These are phyloP conservation scores for Cecropterus lyciades DNA, from an alignment of 1,140 invertebrate genomes.

Conservation along the genomic window DNA sequence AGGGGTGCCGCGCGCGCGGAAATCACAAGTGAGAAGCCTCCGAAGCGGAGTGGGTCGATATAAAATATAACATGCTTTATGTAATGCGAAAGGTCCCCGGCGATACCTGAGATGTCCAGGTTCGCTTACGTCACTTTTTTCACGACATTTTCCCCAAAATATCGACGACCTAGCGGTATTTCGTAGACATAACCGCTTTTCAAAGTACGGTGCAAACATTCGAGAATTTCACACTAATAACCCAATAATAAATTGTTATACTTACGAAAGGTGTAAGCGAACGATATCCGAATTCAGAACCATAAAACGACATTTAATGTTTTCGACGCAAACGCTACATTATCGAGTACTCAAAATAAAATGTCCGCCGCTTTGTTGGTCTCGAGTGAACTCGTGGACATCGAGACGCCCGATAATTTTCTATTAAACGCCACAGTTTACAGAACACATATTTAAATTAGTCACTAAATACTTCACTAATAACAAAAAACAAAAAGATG, in stretches of 20 bases:
- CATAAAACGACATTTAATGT: conserved; percentile 83
- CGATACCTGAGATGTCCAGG: conserved; percentile 56
- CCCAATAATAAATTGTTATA: conserved; percentile 58
- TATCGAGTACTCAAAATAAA: conserved; percentile 85
- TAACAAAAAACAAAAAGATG: conserved; percentile 65
- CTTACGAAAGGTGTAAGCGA: conserved; percentile 83
- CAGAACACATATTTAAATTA: conserved; percentile 73
- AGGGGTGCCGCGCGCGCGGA: conserved; percentile 81
- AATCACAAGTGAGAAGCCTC: conserved; percentile 74
- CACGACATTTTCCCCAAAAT: conserved; percentile 76
- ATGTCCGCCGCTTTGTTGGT: conserved; percentile 85
- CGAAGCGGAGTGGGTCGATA: conserved; percentile 76
- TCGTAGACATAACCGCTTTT: conserved; percentile 69
- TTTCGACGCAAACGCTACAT: conserved; percentile 84
- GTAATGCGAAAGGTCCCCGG: conserved; percentile 54
- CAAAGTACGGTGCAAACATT: conserved; percentile 55
- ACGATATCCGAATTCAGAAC: conserved; percentile 80
- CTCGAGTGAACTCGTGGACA: conserved; percentile 84
- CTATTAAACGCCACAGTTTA: conserved; percentile 67
- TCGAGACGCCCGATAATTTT: conserved; percentile 79
- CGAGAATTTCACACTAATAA: conserved; percentile 57
- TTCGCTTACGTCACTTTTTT: conserved; percentile 77
- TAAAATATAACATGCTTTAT: conserved; percentile 61
- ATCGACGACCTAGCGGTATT: conserved; percentile 75
- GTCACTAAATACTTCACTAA: conserved; percentile 71